These are phyloP conservation scores for Sicus ferrugineus DNA, from an alignment of 2,888 invertebrate species.

Conservation along the genomic window DNA sequence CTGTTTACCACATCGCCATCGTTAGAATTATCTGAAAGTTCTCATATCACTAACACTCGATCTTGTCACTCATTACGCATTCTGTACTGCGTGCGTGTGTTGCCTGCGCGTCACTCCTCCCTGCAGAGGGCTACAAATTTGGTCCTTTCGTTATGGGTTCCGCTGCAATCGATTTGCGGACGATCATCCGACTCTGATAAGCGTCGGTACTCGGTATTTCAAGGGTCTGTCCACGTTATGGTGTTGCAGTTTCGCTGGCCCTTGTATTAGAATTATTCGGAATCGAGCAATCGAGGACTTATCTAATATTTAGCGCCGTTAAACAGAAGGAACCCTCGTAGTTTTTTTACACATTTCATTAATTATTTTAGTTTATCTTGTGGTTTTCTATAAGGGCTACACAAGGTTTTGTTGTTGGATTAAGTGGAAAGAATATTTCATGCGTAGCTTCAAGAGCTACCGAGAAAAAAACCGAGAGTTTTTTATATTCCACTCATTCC, in stretches of 20 bases:
- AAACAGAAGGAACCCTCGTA: no score
- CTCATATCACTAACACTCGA: background rate
- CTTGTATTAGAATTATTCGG: no score
- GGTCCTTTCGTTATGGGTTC: background rate
- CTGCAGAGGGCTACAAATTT: background rate
- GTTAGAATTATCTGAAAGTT: no score
- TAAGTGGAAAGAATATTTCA: background rate
- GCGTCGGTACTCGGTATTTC: background rate
- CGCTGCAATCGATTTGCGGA: background rate
- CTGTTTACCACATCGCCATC: background rate
- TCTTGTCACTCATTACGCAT: background rate
- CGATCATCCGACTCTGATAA: background rate
- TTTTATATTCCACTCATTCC: no score
- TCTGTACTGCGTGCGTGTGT: background rate
- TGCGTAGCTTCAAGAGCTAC: background rate
- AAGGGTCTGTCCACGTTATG: background rate
- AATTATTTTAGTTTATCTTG: background rate
- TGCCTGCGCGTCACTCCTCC: background rate
- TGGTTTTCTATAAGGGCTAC: background rate
- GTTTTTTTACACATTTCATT: background rate
- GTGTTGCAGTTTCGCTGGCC: background rate
- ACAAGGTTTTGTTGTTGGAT: background rate
- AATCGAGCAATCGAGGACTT: background rate
- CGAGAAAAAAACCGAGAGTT: no score
- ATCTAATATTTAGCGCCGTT: constrained; percentile 4